These are phyloP conservation scores for Eumacrocentrus americanus DNA, from an alignment of 2,888 invertebrate genomes.

Conservation along the genomic window DNA sequence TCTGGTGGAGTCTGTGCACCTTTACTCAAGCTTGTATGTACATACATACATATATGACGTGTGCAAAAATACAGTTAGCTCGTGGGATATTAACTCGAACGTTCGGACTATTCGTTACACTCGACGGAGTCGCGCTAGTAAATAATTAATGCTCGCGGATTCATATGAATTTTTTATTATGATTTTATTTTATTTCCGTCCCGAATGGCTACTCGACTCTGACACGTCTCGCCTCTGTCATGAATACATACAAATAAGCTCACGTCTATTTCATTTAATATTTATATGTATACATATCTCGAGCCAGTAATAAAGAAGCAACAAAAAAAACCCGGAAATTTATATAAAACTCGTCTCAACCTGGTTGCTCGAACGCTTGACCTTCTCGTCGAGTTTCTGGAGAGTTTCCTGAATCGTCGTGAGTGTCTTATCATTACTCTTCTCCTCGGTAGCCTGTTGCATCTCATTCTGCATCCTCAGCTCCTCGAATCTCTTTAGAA, in stretches of 20 bases:
- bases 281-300: neutral
- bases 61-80: conserved; percentile 40
- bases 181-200: conserved; percentile 15
- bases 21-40: conserved; percentile 5
- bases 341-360: conserved; percentile 38
- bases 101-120: conserved; percentile 14
- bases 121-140: conserved; percentile 3
- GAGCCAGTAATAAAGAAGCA: neutral
- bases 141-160: conserved; percentile 24
- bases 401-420: conserved; percentile 61
- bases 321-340: conserved; percentile 6
- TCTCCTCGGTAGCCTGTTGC: conserved; percentile 46
- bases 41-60: conserved; percentile 30
- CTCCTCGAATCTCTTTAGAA: conserved; percentile 81
- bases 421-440: conserved; percentile 53
- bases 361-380: conserved; percentile 55
- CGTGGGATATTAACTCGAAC: conserved; percentile 40
- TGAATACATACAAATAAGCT: conserved; percentile 12
- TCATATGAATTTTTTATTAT: conserved; percentile 20
- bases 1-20: too few relatives aligned
- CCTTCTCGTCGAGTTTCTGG: conserved; percentile 62
- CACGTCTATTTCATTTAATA: neutral
- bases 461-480: conserved; percentile 60
- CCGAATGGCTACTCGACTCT: conserved; percentile 21
- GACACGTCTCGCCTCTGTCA: conserved; percentile 1